Evolutionary conservation across 2,113 vertebrate genomes (phyloP).

Genomic region (Phalacrocorax brasilianus): DNA sequence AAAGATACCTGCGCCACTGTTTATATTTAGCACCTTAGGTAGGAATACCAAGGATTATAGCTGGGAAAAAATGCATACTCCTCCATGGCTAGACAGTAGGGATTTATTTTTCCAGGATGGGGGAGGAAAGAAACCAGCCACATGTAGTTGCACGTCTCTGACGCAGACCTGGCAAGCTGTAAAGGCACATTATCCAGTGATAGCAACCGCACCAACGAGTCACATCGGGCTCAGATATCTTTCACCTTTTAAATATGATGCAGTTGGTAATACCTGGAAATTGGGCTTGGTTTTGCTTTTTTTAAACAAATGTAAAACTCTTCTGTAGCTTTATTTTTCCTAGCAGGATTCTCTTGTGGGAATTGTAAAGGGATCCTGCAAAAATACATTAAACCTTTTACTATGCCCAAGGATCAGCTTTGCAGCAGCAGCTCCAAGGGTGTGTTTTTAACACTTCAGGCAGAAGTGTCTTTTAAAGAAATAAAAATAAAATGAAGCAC

Average conservation of each 20-base stretch:
- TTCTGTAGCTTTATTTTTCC: not conserved
- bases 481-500: not conserved
- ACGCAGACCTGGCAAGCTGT: not conserved
- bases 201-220: not conserved
- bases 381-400: slow-evolving; percentile 32
- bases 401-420: not conserved
- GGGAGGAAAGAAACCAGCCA: not conserved
- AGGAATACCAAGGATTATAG: not conserved
- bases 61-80: not conserved
- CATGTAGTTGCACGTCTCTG: not conserved
- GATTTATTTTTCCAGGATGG: slow-evolving; percentile 19
- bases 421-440: slow-evolving; percentile 7
- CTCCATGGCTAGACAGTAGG: not conserved
- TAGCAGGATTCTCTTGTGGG: not conserved
- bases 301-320: not conserved
- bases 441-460: slow-evolving; percentile 25
- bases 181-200: not conserved
- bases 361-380: slow-evolving; percentile 25
- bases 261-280: not conserved
- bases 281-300: not conserved
- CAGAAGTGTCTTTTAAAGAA: not conserved
- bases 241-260: not conserved
- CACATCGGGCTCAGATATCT: not conserved
- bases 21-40: not conserved
- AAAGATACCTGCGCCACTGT: not conserved